phyloP scores from a whole-genome alignment of 2,113 vertebrate species.

The Todiramphus saurophagus region DNA sequence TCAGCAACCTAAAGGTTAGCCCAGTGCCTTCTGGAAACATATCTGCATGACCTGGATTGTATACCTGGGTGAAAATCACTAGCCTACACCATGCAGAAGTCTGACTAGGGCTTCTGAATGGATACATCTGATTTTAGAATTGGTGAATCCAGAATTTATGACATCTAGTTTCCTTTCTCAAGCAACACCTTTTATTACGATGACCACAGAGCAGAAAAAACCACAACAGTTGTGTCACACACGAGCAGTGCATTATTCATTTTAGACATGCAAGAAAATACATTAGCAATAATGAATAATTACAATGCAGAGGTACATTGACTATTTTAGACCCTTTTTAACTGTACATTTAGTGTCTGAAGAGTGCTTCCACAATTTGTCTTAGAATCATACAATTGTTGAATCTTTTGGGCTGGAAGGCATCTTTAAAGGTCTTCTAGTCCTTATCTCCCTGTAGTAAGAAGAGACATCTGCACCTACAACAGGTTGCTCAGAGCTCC shows the following conservation, averaged over 20 bases:
- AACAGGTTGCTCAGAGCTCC: too few species aligned
- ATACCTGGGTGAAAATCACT: not conserved
- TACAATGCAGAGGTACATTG: not conserved
- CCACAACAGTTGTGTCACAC: not conserved
- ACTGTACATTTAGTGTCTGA: rapidly evolving
- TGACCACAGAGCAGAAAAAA: not conserved
- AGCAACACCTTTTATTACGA: not conserved
- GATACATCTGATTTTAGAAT: not conserved
- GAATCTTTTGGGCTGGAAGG: not conserved
- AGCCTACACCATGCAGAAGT: not conserved
- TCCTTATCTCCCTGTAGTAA: too few species aligned
- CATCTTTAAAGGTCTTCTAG: not conserved
- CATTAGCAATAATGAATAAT: not conserved
- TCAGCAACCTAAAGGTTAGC: not conserved
- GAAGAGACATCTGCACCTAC: too few species aligned
- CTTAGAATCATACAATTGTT: not conserved
- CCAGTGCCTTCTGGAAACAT: not conserved
- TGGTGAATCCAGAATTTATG: not conserved
- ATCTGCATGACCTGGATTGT: too few species aligned
- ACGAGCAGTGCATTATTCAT: not conserved
- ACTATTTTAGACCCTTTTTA: not conserved
- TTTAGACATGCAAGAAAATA: not conserved
- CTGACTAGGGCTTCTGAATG: not conserved
- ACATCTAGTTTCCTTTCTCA: not conserved
- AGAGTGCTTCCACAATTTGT: not conserved